Base-by-base conservation (phyloP, 23 tunicate genomes). In the Trididemnum nubilum region DNA sequence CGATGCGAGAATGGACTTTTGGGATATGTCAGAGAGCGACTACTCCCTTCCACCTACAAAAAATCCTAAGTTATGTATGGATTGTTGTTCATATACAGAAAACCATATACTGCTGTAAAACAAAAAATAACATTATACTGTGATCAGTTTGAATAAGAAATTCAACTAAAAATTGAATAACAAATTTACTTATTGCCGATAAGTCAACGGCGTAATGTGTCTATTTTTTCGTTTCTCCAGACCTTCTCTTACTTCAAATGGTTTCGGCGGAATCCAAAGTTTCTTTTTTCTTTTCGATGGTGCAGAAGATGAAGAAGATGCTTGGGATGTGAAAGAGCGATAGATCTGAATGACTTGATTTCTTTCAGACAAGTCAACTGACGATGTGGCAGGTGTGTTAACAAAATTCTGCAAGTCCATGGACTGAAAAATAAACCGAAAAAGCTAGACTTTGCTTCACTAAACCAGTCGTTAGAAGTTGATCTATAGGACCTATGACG, bases 181-280 rank as follows among this genome's bases (percentile, higher is more conserved):
- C n/a, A n/a, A n/a, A n/a, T n/a, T n/a, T n/a, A n/a, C n/a, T n/a
- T n/a, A n/a, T n/a, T n/a, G n/a, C n/a, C n/a, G n/a, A n/a, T n/a
- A n/a, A n/a, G n/a, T n/a, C n/a, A n/a, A n/a, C n/a, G n/a, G n/a
- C n/a, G n/a, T n/a, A n/a, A n/a, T n/a, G n/a, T n/a, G n/a, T n/a
- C n/a, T n/a, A n/a, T n/a, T n/a, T n/a, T n/a, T n/a, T n/a, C n/a
- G n/a, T n/a, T n/a, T n/a, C n/a, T n/a, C n/a, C n/a, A n/a, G n/a
- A n/a, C n/a, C n/a, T n/a, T n/a, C n/a, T n/a, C n/a, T n/a, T 15
- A 86, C 97, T 73, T 81, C 90, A 83, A 92, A 92, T 4, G 97
- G 92, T 35, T 64, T 58, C 29, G 97, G 97, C 31, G 92, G 72
- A 25, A 19, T 77, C 97, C 97, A 92, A 25, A 92, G 77, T 26